Evolutionary conservation across 2,797 vertebrate genomes (phyloP), one percentile per base, ranked within the genome.

Genomic region (Sebastes elongatus): DNA sequence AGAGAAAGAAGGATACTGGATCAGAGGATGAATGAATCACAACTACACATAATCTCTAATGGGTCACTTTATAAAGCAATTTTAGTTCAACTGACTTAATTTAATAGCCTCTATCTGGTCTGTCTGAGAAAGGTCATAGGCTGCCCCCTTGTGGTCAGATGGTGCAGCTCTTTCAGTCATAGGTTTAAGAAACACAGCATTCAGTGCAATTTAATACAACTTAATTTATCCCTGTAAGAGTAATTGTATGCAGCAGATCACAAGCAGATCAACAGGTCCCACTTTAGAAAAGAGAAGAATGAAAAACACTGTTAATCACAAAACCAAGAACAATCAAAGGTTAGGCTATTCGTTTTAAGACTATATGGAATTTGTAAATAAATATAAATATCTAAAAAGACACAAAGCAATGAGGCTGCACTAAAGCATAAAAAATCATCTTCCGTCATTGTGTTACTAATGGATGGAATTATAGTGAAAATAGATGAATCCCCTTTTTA

Each of bases 121-220:
- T 70, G n/a, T 59, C 27, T 49, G 4, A 55, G 6, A 30, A 8
- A 9, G 33, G n/a, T 61, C 9, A 6, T 16, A 73, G 5, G n/a
- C 60, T 89, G 83, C 82, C 83, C 65, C 73, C 89, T 67, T 68
- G 86, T 90, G 91, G 85, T 25, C 23, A 14, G 4, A 65, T 6
- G 2, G 27, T 56, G 57, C 25, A 64, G 5, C 13, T 59, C 32
- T 60, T 49, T 55, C 18, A 76, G 2, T 3, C 4, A 6, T 11
- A 46, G 14, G 4, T 1, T 49, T 25, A 7, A 33, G 7, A 16
- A 32, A 46, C 9, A 59, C n/a, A 1, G 2, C 10, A 33, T 22
- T 46, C 27, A 5, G 11, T 69, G 22, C 7, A 61, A 52, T 7
- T 66, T 8, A 61, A 35, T 38, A 13, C 6, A 14, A 28, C 3